Base-by-base conservation (phyloP, 2,888 invertebrate species). In the Dynastes grantii region DNA sequence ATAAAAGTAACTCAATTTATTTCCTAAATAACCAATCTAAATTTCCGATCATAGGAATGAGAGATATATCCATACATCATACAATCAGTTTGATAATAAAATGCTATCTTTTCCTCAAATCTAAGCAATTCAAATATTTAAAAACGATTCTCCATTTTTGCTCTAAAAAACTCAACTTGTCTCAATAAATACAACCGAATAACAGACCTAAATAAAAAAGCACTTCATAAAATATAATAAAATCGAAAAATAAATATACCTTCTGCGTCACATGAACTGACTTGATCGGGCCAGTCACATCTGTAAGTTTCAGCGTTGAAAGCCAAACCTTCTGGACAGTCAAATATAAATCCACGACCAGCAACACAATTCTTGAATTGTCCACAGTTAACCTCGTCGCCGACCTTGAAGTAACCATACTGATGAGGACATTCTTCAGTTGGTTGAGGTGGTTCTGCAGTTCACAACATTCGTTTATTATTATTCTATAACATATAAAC, bases 251-350 rank as follows among this genome's bases (percentile, higher is more conserved):
- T 29, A 32, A 51, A 55, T 32, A 55, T 88, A 94, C 95, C 93
- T 92, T 95, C 96, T 71, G 94, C 94, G 86, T 96, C 94, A 84
- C 96, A 96, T 78, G 94, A 93, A 2, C 92, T 87, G 0, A 96
- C 96, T 87, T 94, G 92, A 89, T 97, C 97, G 2, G 96, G 95
- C 96, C 96, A 97, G 81, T 97, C 96, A 87, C 97, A 97, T 76
- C 94, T 92, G 86, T 95, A 95, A 9, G 90, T 91, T 11, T 91
- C 92, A 1, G 92, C 90, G 87, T 93, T 94, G 58, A 78, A 80
- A 71, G 80, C 80, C 51, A 97, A 90, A 29, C 96, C 96, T 84
- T 95, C 96, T 0, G 96, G 96, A 85, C 97, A 97, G 81, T 93
- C 92, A 84, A 95, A 93, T 58, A 93, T 90, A 83, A 87, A 89